Evolutionary conservation across 2,888 invertebrate genomes (phyloP).

Genomic region (Eledona agricola): DNA sequence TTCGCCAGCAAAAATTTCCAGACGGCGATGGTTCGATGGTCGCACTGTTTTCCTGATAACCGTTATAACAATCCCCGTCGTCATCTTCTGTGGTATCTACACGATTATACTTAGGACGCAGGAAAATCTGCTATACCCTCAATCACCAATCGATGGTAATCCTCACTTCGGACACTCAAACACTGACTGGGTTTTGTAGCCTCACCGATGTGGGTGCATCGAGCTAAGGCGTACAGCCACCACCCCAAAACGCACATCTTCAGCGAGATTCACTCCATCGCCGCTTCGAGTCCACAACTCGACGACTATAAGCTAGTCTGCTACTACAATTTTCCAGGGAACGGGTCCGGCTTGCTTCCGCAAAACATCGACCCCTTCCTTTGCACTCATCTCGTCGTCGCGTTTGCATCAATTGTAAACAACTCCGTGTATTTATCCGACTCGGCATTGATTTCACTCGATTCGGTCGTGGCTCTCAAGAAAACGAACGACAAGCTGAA

Average conservation of each 20-base stretch:
- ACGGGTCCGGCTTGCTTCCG: conserved; percentile 46
- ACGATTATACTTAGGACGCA: conserved; percentile 47
- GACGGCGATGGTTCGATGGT: conserved; percentile 40
- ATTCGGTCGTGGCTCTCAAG: conserved; percentile 64
- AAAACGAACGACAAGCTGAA: conserved; percentile 72
- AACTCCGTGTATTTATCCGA: conserved; percentile 68
- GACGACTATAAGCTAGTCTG: conserved; percentile 65
- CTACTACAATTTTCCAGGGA: conserved; percentile 72
- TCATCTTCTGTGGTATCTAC: conserved; percentile 49
- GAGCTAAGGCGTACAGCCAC: conserved; percentile 52
- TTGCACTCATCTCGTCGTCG: conserved; percentile 86
- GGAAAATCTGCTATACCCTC: conserved; percentile 46
- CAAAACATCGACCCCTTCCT: conserved; percentile 71
- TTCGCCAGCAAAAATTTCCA: not conserved
- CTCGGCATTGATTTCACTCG: conserved; percentile 49
- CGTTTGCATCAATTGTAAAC: conserved; percentile 73
- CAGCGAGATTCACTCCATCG: not conserved
- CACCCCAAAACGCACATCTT: conserved; percentile 4
- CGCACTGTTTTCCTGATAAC: conserved; percentile 43
- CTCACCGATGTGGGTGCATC: conserved; percentile 45
- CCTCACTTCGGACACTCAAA: conserved; percentile 5
- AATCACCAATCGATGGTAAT: conserved; percentile 40
- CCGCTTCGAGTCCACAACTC: conserved; percentile 2
- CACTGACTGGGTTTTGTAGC: conserved; percentile 43
- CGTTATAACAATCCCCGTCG: conserved; percentile 45